These are phyloP conservation scores for Chaetorhynchus papuensis DNA, from an alignment of 2,113 vertebrate genomes.

Conservation along the genomic window DNA sequence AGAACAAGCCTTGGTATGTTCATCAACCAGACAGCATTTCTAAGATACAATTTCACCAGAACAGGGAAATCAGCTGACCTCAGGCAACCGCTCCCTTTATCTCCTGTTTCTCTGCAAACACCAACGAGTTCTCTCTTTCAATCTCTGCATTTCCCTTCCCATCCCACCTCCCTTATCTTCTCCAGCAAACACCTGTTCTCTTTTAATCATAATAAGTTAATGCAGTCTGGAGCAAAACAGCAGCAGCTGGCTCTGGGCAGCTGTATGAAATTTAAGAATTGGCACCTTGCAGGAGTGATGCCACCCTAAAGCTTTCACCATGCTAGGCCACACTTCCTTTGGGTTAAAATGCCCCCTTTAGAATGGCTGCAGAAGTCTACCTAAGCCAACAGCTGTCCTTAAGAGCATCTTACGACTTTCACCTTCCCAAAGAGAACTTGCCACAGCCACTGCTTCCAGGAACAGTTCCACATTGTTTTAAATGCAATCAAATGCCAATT, in stretches of 20 bases:
- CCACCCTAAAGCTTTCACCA: neutral
- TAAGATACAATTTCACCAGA: neutral
- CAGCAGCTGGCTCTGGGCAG: neutral
- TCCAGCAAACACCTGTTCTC: neutral
- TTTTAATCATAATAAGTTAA: neutral
- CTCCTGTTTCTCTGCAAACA: neutral
- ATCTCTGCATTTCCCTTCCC: neutral
- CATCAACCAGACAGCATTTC: neutral
- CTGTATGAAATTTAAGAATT: neutral
- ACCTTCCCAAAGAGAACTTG: neutral
- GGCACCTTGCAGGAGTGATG: neutral
- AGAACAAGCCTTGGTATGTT: neutral
- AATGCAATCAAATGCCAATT: neutral
- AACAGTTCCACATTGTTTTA: neutral
- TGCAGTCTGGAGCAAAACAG: neutral
- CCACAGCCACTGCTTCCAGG: neutral
- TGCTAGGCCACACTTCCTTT: accelerated
- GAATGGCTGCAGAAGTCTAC: neutral
- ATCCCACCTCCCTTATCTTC: neutral
- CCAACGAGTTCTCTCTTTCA: neutral
- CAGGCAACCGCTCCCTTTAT: neutral
- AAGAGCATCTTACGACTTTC: neutral
- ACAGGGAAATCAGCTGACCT: neutral
- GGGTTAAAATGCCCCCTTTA: neutral
- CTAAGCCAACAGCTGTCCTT: neutral